Evolutionary conservation across 1,140 invertebrate genomes (phyloP).

Genomic region (Metaphire vulgaris): DNA sequence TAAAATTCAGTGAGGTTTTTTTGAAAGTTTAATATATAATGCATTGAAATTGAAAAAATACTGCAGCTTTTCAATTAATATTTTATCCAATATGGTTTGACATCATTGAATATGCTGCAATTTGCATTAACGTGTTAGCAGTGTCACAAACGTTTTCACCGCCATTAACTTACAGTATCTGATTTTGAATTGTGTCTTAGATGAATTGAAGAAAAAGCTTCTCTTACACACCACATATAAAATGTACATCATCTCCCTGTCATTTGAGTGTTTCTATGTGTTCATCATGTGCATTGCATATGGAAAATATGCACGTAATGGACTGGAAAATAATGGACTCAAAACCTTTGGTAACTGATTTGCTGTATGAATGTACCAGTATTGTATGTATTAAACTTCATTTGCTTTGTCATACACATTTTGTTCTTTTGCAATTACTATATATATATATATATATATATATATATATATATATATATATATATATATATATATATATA

Average conservation of each 20-base stretch:
- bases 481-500: no score
- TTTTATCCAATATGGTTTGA: neutral
- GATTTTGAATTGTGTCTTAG: no score
- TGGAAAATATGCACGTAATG: constrained; percentile 64
- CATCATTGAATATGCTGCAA: neutral
- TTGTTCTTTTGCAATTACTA: neutral
- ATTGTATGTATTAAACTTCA: neutral
- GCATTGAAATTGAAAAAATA: neutral
- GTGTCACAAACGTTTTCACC: no score
- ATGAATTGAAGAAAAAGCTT: constrained; percentile 62
- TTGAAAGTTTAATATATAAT: neutral
- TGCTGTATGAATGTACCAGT: neutral
- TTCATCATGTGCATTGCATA: constrained; percentile 62
- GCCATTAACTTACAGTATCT: neutral
- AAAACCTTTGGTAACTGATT: constrained; percentile 19
- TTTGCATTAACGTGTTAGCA: no score
- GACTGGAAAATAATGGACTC: constrained; percentile 52
- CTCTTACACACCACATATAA: constrained; percentile 81
- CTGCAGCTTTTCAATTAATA: no score
- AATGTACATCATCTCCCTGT: constrained; percentile 67
- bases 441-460: neutral
- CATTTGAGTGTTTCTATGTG: constrained; percentile 58
- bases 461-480: neutral
- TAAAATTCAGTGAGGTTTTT: no score
- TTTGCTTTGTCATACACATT: neutral